Evolutionary conservation across 2,797 vertebrate genomes (phyloP).

Genomic region (Tragelaphus oryx): DNA sequence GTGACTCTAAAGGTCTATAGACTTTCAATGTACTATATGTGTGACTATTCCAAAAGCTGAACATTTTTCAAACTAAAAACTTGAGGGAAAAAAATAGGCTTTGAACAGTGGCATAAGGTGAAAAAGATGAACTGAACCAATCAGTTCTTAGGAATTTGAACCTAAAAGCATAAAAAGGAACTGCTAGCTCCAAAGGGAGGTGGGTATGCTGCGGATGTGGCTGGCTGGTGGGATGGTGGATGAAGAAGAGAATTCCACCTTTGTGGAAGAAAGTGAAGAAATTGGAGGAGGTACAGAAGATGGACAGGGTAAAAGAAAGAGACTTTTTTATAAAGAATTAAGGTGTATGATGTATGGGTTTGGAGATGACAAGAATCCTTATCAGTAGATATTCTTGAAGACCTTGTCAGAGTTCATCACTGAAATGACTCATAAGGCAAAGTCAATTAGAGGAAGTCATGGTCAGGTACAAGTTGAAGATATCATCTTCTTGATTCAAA

Average conservation of each 20-base stretch:
- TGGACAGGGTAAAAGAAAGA: conserved; percentile 89
- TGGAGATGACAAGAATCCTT: neutral
- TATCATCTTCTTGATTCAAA: neutral
- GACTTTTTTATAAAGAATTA: conserved; percentile 95
- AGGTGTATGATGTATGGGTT: neutral
- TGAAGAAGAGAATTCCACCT: neutral
- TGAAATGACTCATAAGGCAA: neutral
- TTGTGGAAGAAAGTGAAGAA: neutral
- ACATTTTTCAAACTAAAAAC: neutral
- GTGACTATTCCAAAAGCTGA: neutral
- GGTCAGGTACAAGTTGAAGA: neutral
- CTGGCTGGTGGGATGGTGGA: neutral
- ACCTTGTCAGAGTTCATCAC: neutral
- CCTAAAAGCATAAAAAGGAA: neutral
- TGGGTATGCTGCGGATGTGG: neutral
- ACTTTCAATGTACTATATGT: neutral
- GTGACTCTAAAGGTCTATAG: neutral
- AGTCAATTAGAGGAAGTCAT: neutral
- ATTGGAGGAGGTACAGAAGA: conserved; percentile 84
- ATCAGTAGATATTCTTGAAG: neutral
- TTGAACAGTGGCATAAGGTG: neutral
- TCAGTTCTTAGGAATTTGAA: neutral
- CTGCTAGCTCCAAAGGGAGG: neutral
- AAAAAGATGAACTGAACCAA: neutral
- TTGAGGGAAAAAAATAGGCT: neutral